A percentile compares a stretch with the other conserved stretches of the same genome.
Evolutionary conservation across 2,113 vertebrate genomes (phyloP).

Genomic region (Brachypodius melanocephalos): DNA sequence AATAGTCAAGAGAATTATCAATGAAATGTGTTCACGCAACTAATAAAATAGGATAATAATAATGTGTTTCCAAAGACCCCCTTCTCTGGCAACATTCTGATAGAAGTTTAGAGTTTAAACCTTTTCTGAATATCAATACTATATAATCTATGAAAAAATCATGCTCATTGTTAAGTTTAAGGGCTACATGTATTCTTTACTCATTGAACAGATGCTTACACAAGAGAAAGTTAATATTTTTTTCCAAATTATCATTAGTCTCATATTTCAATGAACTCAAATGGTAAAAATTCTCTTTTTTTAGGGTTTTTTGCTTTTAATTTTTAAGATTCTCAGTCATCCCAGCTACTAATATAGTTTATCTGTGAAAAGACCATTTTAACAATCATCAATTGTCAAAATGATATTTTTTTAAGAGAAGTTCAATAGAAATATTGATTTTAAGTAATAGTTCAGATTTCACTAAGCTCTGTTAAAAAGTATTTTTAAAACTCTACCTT

Average conservation of each 20-base stretch:
- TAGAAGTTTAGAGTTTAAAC: background rate
- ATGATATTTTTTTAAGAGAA: background rate
- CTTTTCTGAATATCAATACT: background rate
- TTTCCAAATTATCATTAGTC: background rate
- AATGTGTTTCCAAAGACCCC: background rate
- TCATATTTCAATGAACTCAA: background rate
- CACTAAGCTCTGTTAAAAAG: background rate
- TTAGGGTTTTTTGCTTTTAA: rapidly evolving
- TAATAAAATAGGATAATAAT: background rate
- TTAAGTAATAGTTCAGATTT: background rate
- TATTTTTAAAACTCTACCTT: background rate
- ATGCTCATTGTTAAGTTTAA: background rate
- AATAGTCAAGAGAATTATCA: background rate
- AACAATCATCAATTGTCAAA: background rate
- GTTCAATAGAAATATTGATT: background rate
- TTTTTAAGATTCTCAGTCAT: background rate
- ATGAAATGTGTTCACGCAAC: background rate
- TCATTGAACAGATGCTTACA: background rate
- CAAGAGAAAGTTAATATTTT: background rate
- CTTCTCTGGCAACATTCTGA: background rate
- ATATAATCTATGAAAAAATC: background rate
- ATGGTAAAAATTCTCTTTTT: background rate
- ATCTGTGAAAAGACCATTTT: background rate
- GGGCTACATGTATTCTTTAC: background rate
- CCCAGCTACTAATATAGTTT: background rate